phyloP scores from a whole-genome alignment of 2,888 invertebrate genomes.

The Melanostoma mellinum region DNA sequence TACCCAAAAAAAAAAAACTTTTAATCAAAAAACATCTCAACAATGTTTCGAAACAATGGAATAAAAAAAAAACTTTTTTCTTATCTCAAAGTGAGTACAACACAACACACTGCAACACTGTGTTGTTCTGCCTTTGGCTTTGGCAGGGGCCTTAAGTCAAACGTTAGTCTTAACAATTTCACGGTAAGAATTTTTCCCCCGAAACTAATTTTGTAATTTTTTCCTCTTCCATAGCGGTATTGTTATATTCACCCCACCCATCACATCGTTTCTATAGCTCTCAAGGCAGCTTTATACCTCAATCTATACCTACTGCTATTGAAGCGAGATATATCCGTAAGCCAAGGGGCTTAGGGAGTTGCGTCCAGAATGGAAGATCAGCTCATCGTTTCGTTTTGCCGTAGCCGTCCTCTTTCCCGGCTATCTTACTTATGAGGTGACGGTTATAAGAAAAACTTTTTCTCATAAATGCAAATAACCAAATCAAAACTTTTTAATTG shows the following conservation, averaged over 20 bases:
- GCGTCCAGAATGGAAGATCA: conserved; percentile 48
- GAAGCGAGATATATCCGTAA: conserved; percentile 45
- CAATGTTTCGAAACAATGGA: conserved; percentile 33
- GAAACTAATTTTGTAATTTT: conserved; percentile 65
- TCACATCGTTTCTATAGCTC: background rate
- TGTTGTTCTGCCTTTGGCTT: conserved; percentile 26
- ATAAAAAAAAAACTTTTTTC: conserved; percentile 41
- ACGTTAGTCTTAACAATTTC: conserved; percentile 38
- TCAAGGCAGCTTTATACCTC: conserved; percentile 9
- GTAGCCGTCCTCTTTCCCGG: background rate
- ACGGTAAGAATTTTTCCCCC: conserved; percentile 15
- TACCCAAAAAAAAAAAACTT: conserved; percentile 40
- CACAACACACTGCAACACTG: conserved; percentile 4
- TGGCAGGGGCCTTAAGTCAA: conserved; percentile 24
- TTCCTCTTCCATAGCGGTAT: conserved; percentile 18
- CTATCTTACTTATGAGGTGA: conserved; percentile 21
- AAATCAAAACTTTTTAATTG: conserved; percentile 73
- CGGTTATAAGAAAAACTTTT: conserved; percentile 56
- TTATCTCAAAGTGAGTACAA: background rate
- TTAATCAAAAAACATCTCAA: conserved; percentile 69
- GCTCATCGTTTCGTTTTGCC: conserved; percentile 36
- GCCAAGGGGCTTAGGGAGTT: conserved; percentile 19
- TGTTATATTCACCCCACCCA: conserved; percentile 5
- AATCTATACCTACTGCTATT: conserved; percentile 16
- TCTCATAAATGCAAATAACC: conserved; percentile 73